Evolutionary conservation across 2,113 vertebrate genomes (phyloP), one percentile per base, ranked within the genome.

Genomic region (Apodemus speciosus): DNA sequence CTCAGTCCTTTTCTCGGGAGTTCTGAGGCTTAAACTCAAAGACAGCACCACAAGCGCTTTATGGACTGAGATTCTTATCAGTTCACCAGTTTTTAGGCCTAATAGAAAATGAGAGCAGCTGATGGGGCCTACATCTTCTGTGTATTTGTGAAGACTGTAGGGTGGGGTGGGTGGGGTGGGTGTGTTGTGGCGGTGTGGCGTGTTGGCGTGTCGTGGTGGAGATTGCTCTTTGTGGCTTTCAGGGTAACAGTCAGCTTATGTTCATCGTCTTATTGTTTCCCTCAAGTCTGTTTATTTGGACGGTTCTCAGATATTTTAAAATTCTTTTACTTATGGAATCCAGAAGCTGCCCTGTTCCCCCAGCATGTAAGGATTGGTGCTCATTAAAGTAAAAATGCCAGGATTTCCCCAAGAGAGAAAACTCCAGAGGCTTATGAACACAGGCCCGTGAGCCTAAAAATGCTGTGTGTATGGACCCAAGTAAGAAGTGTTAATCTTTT

Each of bases 241-340:
- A 69, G 75, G 27, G 49, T 16, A 71, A 91, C 96, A 94, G 97
- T 97, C 76, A 68, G 62, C 96, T 97, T 97, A 89, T 72, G 73
- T 75, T 81, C 91, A 90, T 88, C 30, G 94, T 30, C 35, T 68
- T 15, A 94, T 93, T 85, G 32, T 72, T 66, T 95, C 89, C 72
- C 69, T 93, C 89, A 89, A 66, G 21, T 93, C 96, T 75, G 46
- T 58, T 95, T 71, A 51, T 27, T 89, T 96, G 40, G 91, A 89
- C 90, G 92, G 83, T 96, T 87, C 91, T 95, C 85, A 91, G 51
- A 87, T 53, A 38, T n/a, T 81, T 91, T 84, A 81, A 94, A 66
- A 40, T 79, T 90, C 1, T 2, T 94, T 95, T 94, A 95, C 94
- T 81, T 72, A 60, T 90, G 40, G 51, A 95, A 94, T 75, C 80